Conservation (phyloP, 2,888 invertebrate species). For the Leptopilina myrica region DNA sequence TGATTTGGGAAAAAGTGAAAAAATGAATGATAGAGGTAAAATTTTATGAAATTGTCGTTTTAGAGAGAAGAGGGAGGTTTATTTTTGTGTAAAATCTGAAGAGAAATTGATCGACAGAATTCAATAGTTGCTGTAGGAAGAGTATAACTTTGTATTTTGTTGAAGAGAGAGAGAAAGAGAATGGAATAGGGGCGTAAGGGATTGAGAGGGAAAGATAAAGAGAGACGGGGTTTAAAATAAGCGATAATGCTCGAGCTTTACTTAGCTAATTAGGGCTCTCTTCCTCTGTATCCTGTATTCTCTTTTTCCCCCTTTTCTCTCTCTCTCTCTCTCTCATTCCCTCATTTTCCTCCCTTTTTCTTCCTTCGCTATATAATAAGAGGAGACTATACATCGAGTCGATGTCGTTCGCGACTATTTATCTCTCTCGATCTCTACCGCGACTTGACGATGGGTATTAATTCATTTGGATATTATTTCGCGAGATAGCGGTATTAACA, state of each 20-base stretch:
- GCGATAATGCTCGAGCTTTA: conserved; percentile 76
- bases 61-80: no score
- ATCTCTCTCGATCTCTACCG: conserved; percentile 34
- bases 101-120: no score
- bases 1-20: no score
- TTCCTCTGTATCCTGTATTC: conserved; percentile 49
- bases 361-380: conserved; percentile 46
- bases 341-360: conserved; percentile 51
- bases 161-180: conserved; percentile 53
- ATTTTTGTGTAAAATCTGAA: no score
- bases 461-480: conserved; percentile 74
- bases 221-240: conserved; percentile 71
- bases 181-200: conserved; percentile 50
- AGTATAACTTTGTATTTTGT: conserved; percentile 58
- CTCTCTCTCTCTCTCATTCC: conserved; percentile 57
- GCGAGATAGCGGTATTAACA: conserved; percentile 68
- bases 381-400: conserved; percentile 47
- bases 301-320: conserved; percentile 49
- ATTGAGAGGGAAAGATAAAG: conserved; percentile 43
- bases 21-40: no score
- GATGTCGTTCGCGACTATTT: conserved; percentile 24
- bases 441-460: conserved; percentile 64
- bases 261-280: conserved; percentile 75
- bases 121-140: conserved; percentile 44
- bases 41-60: no score